Evolutionary conservation across 37 sponge, comb jelly and placozoan genomes (phyloP).

Genomic region (Trichoplax adhaerens): DNA sequence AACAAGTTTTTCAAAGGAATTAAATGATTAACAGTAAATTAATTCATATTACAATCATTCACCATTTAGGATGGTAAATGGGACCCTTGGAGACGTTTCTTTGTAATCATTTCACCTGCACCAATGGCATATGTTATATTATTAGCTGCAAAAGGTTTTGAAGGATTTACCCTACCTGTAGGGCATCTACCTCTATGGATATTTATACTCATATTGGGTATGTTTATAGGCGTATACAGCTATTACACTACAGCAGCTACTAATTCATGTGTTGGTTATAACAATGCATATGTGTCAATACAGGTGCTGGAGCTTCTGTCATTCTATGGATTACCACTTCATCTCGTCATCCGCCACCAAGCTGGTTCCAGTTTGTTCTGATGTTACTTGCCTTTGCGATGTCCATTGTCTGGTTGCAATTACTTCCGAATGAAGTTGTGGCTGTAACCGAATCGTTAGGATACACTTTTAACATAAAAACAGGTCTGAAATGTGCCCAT

Average conservation of each 20-base stretch:
- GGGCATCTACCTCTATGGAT: constrained; percentile 35
- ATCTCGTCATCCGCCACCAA: too few species aligned
- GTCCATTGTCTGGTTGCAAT: constrained; percentile 72
- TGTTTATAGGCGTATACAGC: neutral
- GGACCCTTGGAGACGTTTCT: constrained; percentile 36
- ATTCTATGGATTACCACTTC: too few species aligned
- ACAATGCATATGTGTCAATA: too few species aligned
- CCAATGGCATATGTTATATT: constrained; percentile 44
- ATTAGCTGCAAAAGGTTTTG: constrained; percentile 35
- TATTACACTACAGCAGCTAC: too few species aligned
- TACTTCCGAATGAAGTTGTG: constrained; percentile 66
- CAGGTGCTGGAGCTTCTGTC: neutral
- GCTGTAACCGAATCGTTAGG: constrained; percentile 52
- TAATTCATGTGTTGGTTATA: too few species aligned
- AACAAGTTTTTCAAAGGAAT: neutral
- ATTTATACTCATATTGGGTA: constrained; percentile 47
- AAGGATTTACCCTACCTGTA: constrained; percentile 29
- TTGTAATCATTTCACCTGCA: constrained; percentile 52
- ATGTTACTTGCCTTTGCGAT: constrained; percentile 45
- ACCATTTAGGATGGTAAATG: constrained; percentile 42
- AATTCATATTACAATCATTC: neutral
- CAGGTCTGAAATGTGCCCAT: constrained; percentile 27
- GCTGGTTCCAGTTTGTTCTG: constrained; percentile 32
- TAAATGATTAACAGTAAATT: neutral
- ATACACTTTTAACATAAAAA: constrained; percentile 38